phyloP scores from a whole-genome alignment of 1,140 invertebrate species.

The Pissodes strobi region DNA sequence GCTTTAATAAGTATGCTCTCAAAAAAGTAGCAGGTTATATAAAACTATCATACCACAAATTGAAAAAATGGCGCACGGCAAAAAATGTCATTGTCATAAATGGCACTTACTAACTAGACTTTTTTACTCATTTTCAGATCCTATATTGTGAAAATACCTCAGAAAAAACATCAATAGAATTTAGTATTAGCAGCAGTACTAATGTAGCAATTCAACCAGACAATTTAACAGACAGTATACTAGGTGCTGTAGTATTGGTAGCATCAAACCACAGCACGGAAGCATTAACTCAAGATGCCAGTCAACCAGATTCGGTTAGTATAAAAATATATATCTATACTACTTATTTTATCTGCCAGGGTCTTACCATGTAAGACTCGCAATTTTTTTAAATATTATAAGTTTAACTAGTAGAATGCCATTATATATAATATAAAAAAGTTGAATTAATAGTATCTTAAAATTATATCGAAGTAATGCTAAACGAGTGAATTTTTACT shows the following conservation, averaged over 20 bases:
- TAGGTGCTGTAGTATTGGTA: not conserved
- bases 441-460: no score
- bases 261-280: constrained; percentile 62
- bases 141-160: constrained; percentile 3
- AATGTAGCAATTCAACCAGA: constrained; percentile 29
- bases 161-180: constrained; percentile 40
- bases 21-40: no score
- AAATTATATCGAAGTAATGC: no score
- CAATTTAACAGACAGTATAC: constrained; percentile 4
- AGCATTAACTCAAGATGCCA: constrained; percentile 64
- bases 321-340: constrained; percentile 3
- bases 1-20: no score
- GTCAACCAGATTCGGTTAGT: constrained; percentile 66
- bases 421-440: not conserved
- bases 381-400: not conserved
- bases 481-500: no score
- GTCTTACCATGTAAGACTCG: no score
- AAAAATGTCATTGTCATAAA: no score
- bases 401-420: not conserved
- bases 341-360: not conserved
- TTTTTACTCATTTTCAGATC: constrained; percentile 3
- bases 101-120: no score
- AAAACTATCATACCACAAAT: no score
- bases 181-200: constrained; percentile 50
- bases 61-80: no score